Evolutionary conservation across 92 coral and sea anemone species (phyloP), one percentile per base, ranked within the genome.

Genomic region (Ricordea florida): DNA sequence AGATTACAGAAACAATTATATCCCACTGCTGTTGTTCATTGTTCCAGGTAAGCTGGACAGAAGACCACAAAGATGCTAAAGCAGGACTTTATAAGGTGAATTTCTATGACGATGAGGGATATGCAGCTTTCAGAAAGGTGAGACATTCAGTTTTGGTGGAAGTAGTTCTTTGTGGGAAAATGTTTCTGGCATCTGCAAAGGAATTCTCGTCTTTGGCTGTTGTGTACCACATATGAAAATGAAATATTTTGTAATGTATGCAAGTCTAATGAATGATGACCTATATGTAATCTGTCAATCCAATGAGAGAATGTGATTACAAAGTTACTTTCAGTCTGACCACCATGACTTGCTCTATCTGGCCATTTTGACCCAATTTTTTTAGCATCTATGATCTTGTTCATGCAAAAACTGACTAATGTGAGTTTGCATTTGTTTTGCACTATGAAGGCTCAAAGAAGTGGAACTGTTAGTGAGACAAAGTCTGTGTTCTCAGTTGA

Each of bases 271-370:
- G 46, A 6, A 57, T 93, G 98, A 90, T 93, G 98, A 93, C 43
- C 47, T 74, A 72, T 56, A 82, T 87, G 60, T 38, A 82, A 91
- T 94, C 98, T 94, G 98, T 94, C 98, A 94, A 91, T 94, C 98
- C 98, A 92, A 88, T 94, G 97, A 94, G 44, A 40, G 43, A 29
- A 64, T 35, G 24, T 89, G 96, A 89, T 93, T 86, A 79, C 37
- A 84, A 50, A 34, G 57, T 30, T 59, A 58, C 72, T 16, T 14
- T 9, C 8, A 27, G 60, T 67, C 89, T 83, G 89, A 83, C 59
- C 34, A 37, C 65, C 56, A 49, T 5, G 37, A 61, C 62, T 46
- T 36, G 41, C 47, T 48, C n/a, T 32, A 17, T 34, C 5, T 0
- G 13, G 13, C 3, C 14, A 5, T 3, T 35, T 2, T 18, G 24